These are phyloP conservation scores for Cyrtodaria siliqua DNA, from an alignment of 2,888 invertebrate species.

Conservation along the genomic window DNA sequence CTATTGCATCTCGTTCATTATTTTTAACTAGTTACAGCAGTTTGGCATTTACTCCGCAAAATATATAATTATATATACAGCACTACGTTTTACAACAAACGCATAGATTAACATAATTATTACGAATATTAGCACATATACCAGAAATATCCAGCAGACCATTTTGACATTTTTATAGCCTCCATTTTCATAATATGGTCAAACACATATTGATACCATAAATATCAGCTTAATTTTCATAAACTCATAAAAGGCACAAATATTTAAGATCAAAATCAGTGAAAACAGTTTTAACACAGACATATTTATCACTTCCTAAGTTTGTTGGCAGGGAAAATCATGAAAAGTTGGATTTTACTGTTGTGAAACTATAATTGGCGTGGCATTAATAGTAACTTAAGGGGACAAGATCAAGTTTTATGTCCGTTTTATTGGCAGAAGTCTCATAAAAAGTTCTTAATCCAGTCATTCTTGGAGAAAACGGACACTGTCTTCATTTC, in stretches of 20 bases:
- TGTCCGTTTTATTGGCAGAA: too few species aligned
- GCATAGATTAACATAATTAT: too few species aligned
- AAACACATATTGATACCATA: neutral
- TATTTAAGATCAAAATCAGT: constrained; percentile 58
- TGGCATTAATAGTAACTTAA: constrained; percentile 54
- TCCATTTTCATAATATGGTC: constrained; percentile 2
- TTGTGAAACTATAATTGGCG: constrained; percentile 53
- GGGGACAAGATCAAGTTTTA: constrained; percentile 3
- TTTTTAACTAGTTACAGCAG: too few species aligned
- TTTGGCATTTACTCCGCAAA: too few species aligned
- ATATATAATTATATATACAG: too few species aligned
- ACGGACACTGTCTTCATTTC: too few species aligned
- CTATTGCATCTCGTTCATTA: too few species aligned
- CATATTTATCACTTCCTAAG: constrained; percentile 50
- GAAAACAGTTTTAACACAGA: constrained; percentile 38
- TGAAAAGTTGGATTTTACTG: constrained; percentile 44
- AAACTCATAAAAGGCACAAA: constrained; percentile 57
- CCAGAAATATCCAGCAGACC: neutral
- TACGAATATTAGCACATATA: too few species aligned
- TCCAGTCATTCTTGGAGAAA: too few species aligned
- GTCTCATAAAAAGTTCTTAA: too few species aligned
- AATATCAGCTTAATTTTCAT: constrained; percentile 5
- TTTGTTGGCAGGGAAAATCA: constrained; percentile 17
- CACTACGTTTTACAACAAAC: too few species aligned
- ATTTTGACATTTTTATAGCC: constrained; percentile 11